Evolutionary conservation across 2,113 vertebrate species (phyloP), one percentile per base, ranked within the genome.

Genomic region (Gasterosteus aculeatus): DNA sequence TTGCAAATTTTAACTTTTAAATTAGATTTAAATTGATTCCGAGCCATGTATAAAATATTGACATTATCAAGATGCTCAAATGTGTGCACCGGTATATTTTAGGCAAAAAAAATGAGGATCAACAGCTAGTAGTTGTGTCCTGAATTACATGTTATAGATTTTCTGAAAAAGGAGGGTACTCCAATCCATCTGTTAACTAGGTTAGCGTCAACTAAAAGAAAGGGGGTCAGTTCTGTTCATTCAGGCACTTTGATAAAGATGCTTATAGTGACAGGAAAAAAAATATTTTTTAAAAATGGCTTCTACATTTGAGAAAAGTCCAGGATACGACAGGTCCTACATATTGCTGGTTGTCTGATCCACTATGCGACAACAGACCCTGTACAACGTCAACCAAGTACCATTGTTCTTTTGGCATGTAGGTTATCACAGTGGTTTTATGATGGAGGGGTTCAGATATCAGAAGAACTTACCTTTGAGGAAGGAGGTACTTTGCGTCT

Each of bases 401-500:
- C 26, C 22, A 59, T 1, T n/a, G 29, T 2, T 65, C 10, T 56
- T 46, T 33, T 8, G 38, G 0, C 7, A 51, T 29, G 0, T 10
- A 15, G 8, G 19, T 5, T 46, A 41, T 31, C 31, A 9, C 4
- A 29, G 9, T 46, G 35, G 18, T 51, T 44, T 18, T 10, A 0
- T 33, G 2, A 53, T 51, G 33, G 44, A 56, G 58, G 35, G 5
- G 39, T 14, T 49, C 8, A 54, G 33, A 49, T 51, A n/a, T 62
- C 5, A 59, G 5, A 22, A 44, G 3, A 26, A 18, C 44, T 59
- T 81, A 98, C 98, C 95, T 98, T 99, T 22, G 98, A 97, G 29
- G 95, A 88, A 59, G 94, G 95, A 54, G 96, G 92, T 56, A 94
- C 92, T 87, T 94, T 95, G 72, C 97, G 95, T 90, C 95, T 97